These are phyloP conservation scores for Harpalus rubripes DNA, from an alignment of 2,888 invertebrate genomes.

Conservation along the genomic window DNA sequence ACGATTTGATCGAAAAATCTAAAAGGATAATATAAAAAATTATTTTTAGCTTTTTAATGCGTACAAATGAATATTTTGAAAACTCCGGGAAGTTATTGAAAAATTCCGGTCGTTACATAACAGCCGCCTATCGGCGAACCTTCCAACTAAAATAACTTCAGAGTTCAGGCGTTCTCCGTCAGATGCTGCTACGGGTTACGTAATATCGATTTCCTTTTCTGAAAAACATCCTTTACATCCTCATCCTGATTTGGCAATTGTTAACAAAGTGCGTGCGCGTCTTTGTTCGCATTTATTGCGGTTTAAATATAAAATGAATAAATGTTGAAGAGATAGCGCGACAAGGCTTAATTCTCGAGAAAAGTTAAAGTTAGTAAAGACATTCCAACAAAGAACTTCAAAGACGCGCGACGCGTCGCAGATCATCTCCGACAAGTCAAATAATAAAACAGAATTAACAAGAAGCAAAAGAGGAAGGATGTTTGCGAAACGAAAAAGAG, in stretches of 20 bases:
- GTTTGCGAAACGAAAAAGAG: conserved; percentile 43
- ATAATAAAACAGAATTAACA: conserved; percentile 65
- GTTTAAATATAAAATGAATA: conserved; percentile 48
- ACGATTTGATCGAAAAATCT: no score
- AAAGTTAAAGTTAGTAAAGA: conserved; percentile 54
- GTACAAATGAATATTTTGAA: neutral
- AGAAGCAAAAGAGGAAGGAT: conserved; percentile 44
- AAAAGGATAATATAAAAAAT: no score
- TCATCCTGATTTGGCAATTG: conserved; percentile 7
- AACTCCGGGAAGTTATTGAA: neutral
- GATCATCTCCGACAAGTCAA: conserved; percentile 63
- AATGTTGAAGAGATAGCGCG: conserved; percentile 40
- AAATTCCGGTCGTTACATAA: neutral
- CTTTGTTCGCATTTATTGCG: conserved; percentile 31
- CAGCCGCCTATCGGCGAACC: conserved; percentile 34
- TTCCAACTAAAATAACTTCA: conserved; percentile 33
- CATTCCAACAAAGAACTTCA: conserved; percentile 65
- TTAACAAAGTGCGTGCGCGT: conserved; percentile 1
- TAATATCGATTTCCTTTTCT: conserved; percentile 55
- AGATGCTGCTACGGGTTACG: conserved; percentile 53
- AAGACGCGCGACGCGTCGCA: conserved; percentile 52
- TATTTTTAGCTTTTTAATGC: no score
- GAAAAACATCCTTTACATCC: conserved; percentile 19
- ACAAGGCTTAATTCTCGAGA: conserved; percentile 40
- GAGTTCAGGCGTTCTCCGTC: conserved; percentile 30